Conservation (phyloP, 2,113 vertebrate genomes). For the Platysteira castanea region DNA sequence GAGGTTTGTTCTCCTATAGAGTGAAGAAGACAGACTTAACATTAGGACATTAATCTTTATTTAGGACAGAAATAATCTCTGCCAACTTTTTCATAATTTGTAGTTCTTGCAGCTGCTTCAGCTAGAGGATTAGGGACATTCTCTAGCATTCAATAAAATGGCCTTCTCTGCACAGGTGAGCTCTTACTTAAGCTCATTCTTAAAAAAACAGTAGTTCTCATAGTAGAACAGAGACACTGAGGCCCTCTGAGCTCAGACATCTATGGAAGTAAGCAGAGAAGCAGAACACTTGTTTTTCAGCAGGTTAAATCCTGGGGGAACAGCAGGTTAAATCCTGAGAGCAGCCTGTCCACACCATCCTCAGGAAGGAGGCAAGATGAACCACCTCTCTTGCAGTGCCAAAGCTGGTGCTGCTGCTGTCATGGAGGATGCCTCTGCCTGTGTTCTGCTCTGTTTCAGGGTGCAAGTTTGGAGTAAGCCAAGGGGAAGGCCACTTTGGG, state of each 20-base stretch:
- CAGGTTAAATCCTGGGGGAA: background rate
- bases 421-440: background rate
- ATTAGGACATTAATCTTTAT: slow-evolving; percentile 3
- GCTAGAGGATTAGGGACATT: background rate
- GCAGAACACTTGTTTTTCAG: background rate
- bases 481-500: background rate
- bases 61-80: background rate
- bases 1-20: background rate
- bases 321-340: background rate
- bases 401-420: background rate
- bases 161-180: background rate
- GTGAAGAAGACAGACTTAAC: background rate
- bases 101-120: background rate
- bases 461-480: background rate
- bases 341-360: background rate
- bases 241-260: background rate
- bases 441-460: background rate
- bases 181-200: background rate
- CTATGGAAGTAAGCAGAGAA: background rate
- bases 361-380: background rate
- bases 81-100: background rate
- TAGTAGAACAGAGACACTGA: background rate
- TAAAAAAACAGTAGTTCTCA: background rate
- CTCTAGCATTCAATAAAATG: background rate
- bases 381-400: background rate